Conservation (phyloP, 2,797 vertebrate species). For the Benthosema pterotum region DNA sequence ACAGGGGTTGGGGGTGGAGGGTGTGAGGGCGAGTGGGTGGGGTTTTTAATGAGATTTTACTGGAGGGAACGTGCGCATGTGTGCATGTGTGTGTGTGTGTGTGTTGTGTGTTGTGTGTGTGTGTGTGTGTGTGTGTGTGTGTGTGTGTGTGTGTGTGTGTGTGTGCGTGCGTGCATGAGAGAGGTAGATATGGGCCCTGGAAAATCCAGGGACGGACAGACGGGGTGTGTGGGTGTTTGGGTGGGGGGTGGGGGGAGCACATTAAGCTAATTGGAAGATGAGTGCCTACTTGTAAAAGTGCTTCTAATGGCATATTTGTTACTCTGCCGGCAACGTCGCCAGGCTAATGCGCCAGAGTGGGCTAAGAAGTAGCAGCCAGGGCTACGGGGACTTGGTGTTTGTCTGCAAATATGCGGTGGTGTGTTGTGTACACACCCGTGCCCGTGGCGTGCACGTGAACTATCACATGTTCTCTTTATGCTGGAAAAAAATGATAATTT, state of each 20-base stretch:
- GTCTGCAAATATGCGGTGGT: constrained; percentile 58
- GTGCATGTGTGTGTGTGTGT: too few species aligned
- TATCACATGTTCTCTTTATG: neutral
- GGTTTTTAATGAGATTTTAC: constrained; percentile 98
- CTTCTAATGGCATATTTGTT: constrained; percentile 99
- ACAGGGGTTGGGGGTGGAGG: constrained; percentile 87
- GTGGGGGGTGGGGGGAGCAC: constrained; percentile 90
- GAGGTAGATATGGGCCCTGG: constrained; percentile 82
- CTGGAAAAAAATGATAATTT: too few species aligned
- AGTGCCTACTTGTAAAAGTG: constrained; percentile 99
- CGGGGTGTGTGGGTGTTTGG: constrained; percentile 65
- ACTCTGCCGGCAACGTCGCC: constrained; percentile 90
- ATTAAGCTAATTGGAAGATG: constrained; percentile 99
- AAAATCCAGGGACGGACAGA: constrained; percentile 88
- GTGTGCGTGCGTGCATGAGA: constrained; percentile 81
- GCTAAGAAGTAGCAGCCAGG: constrained; percentile 83
- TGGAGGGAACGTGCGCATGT: constrained; percentile 78
- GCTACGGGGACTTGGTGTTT: constrained; percentile 80
- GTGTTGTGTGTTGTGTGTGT: too few species aligned
- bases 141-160: too few species aligned
- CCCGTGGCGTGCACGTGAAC: neutral
- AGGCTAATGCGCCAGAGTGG: constrained; percentile 92
- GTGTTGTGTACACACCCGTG: constrained; percentile 23
- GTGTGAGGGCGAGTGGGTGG: constrained; percentile 86
- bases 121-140: too few species aligned